Evolutionary conservation across 2,888 invertebrate genomes (phyloP).

Genomic region (Troglohyphantes excavatus): DNA sequence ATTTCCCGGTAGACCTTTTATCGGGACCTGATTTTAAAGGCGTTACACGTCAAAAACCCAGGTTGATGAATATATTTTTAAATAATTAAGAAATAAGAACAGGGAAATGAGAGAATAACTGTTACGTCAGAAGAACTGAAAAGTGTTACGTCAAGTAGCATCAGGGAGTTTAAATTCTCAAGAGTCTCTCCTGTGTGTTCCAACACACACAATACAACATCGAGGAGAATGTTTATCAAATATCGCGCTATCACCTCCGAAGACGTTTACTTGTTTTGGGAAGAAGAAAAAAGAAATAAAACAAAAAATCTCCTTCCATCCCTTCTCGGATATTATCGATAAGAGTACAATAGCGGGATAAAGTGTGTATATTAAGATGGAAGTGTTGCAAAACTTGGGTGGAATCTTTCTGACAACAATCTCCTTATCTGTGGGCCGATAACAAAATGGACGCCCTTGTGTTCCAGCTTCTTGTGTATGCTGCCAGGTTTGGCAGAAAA

Average conservation of each 20-base stretch:
- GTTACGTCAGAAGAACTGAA: too few relatives aligned
- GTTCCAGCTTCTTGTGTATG: not conserved
- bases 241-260: conserved; percentile 42
- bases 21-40: too few relatives aligned
- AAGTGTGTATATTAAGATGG: conserved; percentile 71
- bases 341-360: conserved; percentile 72
- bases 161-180: conserved; percentile 24
- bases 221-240: conserved; percentile 73
- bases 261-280: conserved; percentile 72
- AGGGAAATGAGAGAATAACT: too few relatives aligned
- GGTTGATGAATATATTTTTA: too few relatives aligned
- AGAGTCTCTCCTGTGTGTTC: conserved; percentile 42
- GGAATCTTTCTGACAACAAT: conserved; percentile 60
- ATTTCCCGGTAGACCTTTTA: too few relatives aligned
- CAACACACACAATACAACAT: conserved; percentile 71
- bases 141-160: too few relatives aligned
- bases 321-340: not conserved
- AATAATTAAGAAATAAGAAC: too few relatives aligned
- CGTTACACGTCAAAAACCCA: too few relatives aligned
- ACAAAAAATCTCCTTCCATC: conserved; percentile 11
- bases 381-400: conserved; percentile 7
- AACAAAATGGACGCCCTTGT: conserved; percentile 39
- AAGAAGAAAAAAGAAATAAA: conserved; percentile 17
- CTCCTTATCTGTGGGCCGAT: conserved; percentile 50
- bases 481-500: too few relatives aligned